Conservation (phyloP, 2,888 invertebrate species). For the Ophioninae sp. region DNA sequence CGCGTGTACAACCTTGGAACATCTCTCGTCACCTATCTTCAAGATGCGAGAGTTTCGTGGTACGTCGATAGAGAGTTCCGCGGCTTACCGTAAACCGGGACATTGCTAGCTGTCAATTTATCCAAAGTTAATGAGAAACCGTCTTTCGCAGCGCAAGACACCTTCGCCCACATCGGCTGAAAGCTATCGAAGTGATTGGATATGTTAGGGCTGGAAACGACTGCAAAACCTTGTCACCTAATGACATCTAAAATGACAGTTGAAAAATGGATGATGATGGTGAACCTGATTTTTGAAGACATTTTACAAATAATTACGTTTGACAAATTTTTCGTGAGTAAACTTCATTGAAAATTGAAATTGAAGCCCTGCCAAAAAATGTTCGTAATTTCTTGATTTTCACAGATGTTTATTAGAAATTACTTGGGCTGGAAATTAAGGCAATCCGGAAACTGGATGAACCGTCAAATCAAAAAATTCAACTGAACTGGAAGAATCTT, state of each 20-base stretch:
- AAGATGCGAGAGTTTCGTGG: constrained; percentile 5
- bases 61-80: constrained; percentile 26
- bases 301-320: too few relatives aligned
- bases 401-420: neutral
- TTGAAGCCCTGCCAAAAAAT: neutral
- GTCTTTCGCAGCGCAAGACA: constrained; percentile 65
- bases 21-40: constrained; percentile 33
- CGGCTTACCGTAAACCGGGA: constrained; percentile 30
- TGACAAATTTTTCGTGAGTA: too few relatives aligned
- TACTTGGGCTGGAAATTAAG: neutral
- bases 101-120: constrained; percentile 38
- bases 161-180: constrained; percentile 30
- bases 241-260: neutral
- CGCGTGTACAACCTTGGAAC: constrained; percentile 35
- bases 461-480: too few relatives aligned
- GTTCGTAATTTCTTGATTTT: neutral
- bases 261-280: neutral
- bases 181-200: constrained; percentile 7
- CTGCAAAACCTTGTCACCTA: neutral
- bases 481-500: too few relatives aligned
- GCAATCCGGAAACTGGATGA: neutral
- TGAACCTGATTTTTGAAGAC: neutral
- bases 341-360: neutral
- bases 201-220: neutral
- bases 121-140: constrained; percentile 68